Conservation (phyloP, 2,888 invertebrate species). For the Enchytraeus crypticus region DNA sequence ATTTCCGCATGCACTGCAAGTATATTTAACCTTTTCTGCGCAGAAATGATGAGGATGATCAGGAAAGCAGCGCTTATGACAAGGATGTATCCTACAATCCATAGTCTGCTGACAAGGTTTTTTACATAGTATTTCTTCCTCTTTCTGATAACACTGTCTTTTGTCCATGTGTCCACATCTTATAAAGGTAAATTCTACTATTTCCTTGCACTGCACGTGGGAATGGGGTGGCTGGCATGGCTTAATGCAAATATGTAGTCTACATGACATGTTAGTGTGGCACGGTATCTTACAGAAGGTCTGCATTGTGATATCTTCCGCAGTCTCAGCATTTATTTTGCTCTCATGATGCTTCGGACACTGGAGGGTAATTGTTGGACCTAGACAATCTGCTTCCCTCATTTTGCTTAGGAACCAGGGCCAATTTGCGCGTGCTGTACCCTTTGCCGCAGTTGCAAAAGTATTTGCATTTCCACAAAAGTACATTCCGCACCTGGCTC, state of each 20-base stretch:
- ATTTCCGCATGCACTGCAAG: no score
- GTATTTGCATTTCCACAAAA: slow-evolving; percentile 19
- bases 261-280: slow-evolving; percentile 5
- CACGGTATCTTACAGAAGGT: slow-evolving; percentile 13
- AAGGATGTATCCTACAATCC: not conserved
- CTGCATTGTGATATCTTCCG: slow-evolving; percentile 10
- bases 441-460: no score
- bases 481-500: slow-evolving; percentile 22
- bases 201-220: not conserved
- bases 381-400: not conserved
- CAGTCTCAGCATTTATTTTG: slow-evolving; percentile 1
- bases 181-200: slow-evolving; percentile 9
- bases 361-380: not conserved
- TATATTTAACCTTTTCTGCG: no score
- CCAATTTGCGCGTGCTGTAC: slow-evolving; percentile 3
- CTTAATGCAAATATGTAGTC: slow-evolving; percentile 9
- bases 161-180: slow-evolving; percentile 13
- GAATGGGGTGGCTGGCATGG: slow-evolving; percentile 13
- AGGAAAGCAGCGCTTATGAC: not conserved
- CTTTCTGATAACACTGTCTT: slow-evolving; percentile 13
- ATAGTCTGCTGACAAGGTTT: not conserved
- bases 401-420: slow-evolving; percentile 1
- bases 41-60: not conserved
- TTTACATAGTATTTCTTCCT: not conserved
- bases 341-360: slow-evolving; percentile 12